A percentile compares a stretch with the other conserved stretches of the same genome.
phyloP scores from a whole-genome alignment of 2,888 invertebrate genomes.

The Drosophila prolongata region DNA sequence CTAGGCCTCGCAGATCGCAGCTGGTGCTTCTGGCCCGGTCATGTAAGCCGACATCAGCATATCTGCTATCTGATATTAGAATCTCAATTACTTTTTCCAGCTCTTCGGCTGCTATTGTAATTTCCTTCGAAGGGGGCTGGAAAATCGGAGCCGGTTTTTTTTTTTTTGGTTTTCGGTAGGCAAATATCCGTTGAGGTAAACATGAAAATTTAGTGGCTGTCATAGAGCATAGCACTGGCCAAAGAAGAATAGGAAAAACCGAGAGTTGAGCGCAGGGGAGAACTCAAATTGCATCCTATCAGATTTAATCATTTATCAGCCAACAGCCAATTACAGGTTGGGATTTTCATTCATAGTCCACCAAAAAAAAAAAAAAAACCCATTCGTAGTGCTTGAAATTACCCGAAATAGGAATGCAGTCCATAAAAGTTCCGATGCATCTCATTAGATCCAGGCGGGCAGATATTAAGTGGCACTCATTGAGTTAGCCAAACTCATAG shows the following conservation, averaged over 20 bases:
- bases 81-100: constrained; percentile 78
- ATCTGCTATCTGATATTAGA: constrained; percentile 75
- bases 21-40: constrained; percentile 10
- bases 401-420: constrained; percentile 20
- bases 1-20: constrained; percentile 28
- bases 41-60: constrained; percentile 62
- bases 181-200: constrained; percentile 45
- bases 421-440: constrained; percentile 12
- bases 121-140: constrained; percentile 44
- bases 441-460: constrained; percentile 14
- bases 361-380: constrained; percentile 16
- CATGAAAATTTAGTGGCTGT: constrained; percentile 46
- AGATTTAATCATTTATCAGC: constrained; percentile 45
- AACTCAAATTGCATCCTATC: constrained; percentile 21
- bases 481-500: constrained; percentile 41
- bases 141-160: constrained; percentile 54
- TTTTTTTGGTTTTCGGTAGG: constrained; percentile 65
- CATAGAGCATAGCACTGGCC: constrained; percentile 21
- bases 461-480: constrained; percentile 19
- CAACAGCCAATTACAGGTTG: constrained; percentile 35
- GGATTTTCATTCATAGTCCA: constrained; percentile 15
- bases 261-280: not conserved
- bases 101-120: constrained; percentile 61
- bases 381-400: constrained; percentile 10
- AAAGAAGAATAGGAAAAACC: constrained; percentile 4